A percentile compares a stretch with the other conserved stretches of the same genome.
Conservation (phyloP, 1,140 invertebrate species). For the Chelonus insularis region DNA sequence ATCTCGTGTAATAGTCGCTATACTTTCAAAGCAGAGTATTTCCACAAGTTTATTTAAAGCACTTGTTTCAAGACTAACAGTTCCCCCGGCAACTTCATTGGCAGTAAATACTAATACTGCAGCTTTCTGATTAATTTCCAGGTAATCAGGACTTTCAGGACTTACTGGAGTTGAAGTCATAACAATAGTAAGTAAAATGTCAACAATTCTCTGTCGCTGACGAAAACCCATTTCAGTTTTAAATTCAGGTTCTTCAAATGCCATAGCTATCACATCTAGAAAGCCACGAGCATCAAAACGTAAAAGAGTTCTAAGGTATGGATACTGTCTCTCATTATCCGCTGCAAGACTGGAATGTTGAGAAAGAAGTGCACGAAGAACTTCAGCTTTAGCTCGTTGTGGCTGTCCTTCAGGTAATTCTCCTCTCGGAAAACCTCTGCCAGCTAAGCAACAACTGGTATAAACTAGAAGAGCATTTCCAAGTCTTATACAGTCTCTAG, state of each 20-base stretch:
- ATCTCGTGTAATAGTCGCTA: slow-evolving; percentile 58
- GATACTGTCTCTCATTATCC: slow-evolving; percentile 74
- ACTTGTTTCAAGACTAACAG: slow-evolving; percentile 44
- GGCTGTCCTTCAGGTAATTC: slow-evolving; percentile 75
- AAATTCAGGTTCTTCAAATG: slow-evolving; percentile 85
- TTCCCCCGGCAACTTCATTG: slow-evolving; percentile 49
- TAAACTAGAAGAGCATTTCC: slow-evolving; percentile 94
- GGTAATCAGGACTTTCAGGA: slow-evolving; percentile 45
- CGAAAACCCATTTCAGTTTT: slow-evolving; percentile 71
- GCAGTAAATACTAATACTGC: slow-evolving; percentile 65
- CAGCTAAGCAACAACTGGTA: slow-evolving; percentile 89
- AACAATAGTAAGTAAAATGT: slow-evolving; percentile 79
- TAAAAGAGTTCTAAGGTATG: slow-evolving; percentile 74
- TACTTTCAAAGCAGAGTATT: slow-evolving; percentile 59
- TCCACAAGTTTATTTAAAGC: slow-evolving; percentile 58
- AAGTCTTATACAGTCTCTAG: slow-evolving; percentile 62
- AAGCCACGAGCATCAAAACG: slow-evolving; percentile 86
- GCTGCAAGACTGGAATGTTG: slow-evolving; percentile 71
- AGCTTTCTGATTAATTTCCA: slow-evolving; percentile 60
- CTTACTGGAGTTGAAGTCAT: slow-evolving; percentile 60
- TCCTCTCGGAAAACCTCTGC: slow-evolving; percentile 86
- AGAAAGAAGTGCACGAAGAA: slow-evolving; percentile 65
- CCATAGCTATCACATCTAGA: slow-evolving; percentile 84
- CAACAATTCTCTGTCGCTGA: slow-evolving; percentile 77
- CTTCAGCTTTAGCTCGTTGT: slow-evolving; percentile 76